These are phyloP conservation scores for Marasmarcha lunaedactyla DNA, from an alignment of 2,888 invertebrate genomes.

Conservation along the genomic window DNA sequence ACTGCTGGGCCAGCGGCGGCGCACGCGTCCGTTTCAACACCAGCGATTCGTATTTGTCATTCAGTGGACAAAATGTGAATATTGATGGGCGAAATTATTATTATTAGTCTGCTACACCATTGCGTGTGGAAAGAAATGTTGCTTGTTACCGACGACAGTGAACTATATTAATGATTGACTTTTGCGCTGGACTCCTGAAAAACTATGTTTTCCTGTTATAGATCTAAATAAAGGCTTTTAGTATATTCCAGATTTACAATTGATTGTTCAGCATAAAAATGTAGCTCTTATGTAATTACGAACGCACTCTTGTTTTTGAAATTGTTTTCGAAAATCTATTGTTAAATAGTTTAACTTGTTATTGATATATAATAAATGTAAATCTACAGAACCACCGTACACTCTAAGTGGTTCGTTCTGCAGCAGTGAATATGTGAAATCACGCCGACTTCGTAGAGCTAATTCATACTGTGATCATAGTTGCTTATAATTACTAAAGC, in stretches of 20 bases:
- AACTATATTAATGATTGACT: no score
- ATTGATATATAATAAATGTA: not conserved
- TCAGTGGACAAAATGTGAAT: slow-evolving; percentile 53
- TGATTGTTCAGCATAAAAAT: no score
- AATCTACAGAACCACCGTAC: slow-evolving; percentile 23
- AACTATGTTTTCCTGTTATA: no score
- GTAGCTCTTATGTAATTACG: no score
- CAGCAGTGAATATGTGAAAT: slow-evolving; percentile 53
- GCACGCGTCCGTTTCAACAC: slow-evolving; percentile 24
- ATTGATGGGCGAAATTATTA: slow-evolving; percentile 32
- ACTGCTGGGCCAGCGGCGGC: slow-evolving; percentile 23
- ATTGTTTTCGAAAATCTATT: no score
- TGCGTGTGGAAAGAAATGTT: not conserved
- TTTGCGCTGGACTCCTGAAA: no score
- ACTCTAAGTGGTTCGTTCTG: slow-evolving; percentile 39
- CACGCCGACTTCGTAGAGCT: slow-evolving; percentile 33
- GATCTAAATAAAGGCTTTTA: no score
- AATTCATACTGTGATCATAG: slow-evolving; percentile 6
- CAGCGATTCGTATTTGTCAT: slow-evolving; percentile 38
- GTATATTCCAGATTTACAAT: no score
- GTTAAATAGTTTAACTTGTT: no score
- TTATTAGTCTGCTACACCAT: slow-evolving; percentile 17
- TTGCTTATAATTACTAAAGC: slow-evolving; percentile 18
- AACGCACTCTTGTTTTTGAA: no score
- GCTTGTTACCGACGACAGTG: not conserved